Evolutionary conservation across 2,888 invertebrate species (phyloP), one percentile per base, ranked within the genome.

Genomic region (Encarsia formosa): DNA sequence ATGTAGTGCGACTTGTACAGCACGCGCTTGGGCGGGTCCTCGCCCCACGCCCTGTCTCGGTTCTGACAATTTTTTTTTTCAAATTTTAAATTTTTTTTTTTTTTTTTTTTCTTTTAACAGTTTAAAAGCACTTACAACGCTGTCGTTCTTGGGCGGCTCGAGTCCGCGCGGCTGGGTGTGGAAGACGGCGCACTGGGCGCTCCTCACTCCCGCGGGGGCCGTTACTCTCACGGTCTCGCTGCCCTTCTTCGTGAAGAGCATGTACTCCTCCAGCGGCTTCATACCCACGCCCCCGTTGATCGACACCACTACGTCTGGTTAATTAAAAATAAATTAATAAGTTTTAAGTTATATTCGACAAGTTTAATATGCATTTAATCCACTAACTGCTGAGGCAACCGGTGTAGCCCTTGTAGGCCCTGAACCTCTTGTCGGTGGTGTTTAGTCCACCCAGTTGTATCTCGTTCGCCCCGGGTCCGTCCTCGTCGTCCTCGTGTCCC

Each of bases 251-350:
- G 89, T 90, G 70, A 90, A 91, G n/a, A 91, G 75, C 91, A 92
- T 91, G 73, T 92, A 92, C 66, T 92, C 92, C 73, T 92, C 91
- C 41, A 93, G 73, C 0, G 93, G 92, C 65, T 90, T 90, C 87
- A 93, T 91, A 50, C 66, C 70, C 5, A 72, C 64, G 8, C 66
- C 70, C 18, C 85, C 85, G 69, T 91, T 91, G 54, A 93, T 86
- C 75, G 88, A 85, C 54, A 93, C 85, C 59, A 89, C 85, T 40
- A 93, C 88, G 73, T 93, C 92, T 92, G 73, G 15, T 72, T 57
- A n/a, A n/a, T n/a, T 16, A 37, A 18, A 35, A 23, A n/a, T 39
- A 20, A 29, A 29, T 29, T 29, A 8, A 29, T 29, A 29, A 13
- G 8, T 9, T 29, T 29, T 13, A 29, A 9, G 29, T 29, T 9